Percentiles rank a stretch among this genome's conserved stretches.
Evolutionary conservation across 2,888 invertebrate genomes (phyloP).

Genomic region (Drosophila incognita): DNA sequence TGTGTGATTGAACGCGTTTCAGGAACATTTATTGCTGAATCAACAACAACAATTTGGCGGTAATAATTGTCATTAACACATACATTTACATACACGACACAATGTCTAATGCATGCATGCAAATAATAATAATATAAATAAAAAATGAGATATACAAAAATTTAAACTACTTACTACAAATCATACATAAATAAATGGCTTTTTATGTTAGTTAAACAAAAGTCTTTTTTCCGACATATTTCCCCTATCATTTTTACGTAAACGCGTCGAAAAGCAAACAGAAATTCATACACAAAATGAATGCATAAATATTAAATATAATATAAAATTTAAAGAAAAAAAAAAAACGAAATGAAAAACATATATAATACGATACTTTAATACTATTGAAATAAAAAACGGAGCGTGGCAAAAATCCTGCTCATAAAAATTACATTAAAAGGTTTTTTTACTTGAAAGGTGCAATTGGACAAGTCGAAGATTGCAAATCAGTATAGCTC

Average conservation of each 20-base stretch:
- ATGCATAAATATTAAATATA: slow-evolving; percentile 69
- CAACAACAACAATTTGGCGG: slow-evolving; percentile 29
- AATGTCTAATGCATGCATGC: slow-evolving; percentile 40
- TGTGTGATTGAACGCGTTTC: slow-evolving; percentile 23
- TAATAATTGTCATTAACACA: slow-evolving; percentile 52
- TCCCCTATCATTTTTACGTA: slow-evolving; percentile 27
- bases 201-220: slow-evolving; percentile 68
- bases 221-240: slow-evolving; percentile 40
- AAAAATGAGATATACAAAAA: slow-evolving; percentile 37
- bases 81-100: slow-evolving; percentile 38
- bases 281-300: slow-evolving; percentile 48
- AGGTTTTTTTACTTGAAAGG: slow-evolving; percentile 15
- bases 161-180: slow-evolving; percentile 57
- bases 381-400: slow-evolving; percentile 81
- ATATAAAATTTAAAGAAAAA: slow-evolving; percentile 54
- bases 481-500: slow-evolving; percentile 46
- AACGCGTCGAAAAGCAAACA: slow-evolving; percentile 43
- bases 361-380: slow-evolving; percentile 81
- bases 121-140: slow-evolving; percentile 26
- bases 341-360: slow-evolving; percentile 53
- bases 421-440: slow-evolving; percentile 61
- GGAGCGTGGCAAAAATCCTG: slow-evolving; percentile 59
- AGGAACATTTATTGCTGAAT: slow-evolving; percentile 45
- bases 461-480: background rate
- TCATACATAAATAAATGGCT: slow-evolving; percentile 61